phyloP scores from a whole-genome alignment of 2,888 invertebrate species.

The Pseudococcus longispinus region DNA sequence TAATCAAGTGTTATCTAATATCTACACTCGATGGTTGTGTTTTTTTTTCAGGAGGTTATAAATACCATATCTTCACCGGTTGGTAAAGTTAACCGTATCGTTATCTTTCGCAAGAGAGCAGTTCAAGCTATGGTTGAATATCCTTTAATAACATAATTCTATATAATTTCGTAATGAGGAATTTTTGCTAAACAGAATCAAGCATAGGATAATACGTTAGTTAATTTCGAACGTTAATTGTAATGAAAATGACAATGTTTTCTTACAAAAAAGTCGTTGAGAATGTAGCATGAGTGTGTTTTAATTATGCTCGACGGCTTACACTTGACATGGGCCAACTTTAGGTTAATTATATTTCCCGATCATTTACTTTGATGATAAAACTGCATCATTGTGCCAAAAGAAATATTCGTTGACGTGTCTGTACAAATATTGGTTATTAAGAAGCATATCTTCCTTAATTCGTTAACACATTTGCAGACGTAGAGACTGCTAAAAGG shows the following conservation, averaged over 20 bases:
- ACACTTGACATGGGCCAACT: conserved; percentile 28
- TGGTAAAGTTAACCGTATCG: conserved; percentile 95
- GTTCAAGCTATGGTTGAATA: conserved; percentile 99
- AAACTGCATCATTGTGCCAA: conserved; percentile 23
- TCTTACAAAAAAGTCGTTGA: conserved; percentile 11
- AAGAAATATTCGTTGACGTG: conserved; percentile 30
- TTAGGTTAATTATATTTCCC: conserved; percentile 51
- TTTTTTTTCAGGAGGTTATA: conserved; percentile 88
- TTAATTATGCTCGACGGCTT: conserved; percentile 31
- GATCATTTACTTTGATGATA: conserved; percentile 47
- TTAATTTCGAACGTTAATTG: background rate
- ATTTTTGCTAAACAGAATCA: background rate
- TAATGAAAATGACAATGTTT: conserved; percentile 10
- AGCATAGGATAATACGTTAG: background rate
- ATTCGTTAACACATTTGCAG: conserved; percentile 77
- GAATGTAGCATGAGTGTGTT: background rate
- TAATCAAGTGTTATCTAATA: too few species aligned
- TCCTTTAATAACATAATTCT: conserved; percentile 72
- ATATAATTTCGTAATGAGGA: conserved; percentile 25
- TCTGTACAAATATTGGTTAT: conserved; percentile 17
- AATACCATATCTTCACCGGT: conserved; percentile 95
- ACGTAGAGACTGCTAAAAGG: conserved; percentile 88
- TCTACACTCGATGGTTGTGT: conserved; percentile 41
- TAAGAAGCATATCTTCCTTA: conserved; percentile 30
- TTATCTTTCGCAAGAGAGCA: conserved; percentile 98